Base-by-base conservation (phyloP, 2,888 invertebrate genomes). In the Ichneumoninae sp. region DNA sequence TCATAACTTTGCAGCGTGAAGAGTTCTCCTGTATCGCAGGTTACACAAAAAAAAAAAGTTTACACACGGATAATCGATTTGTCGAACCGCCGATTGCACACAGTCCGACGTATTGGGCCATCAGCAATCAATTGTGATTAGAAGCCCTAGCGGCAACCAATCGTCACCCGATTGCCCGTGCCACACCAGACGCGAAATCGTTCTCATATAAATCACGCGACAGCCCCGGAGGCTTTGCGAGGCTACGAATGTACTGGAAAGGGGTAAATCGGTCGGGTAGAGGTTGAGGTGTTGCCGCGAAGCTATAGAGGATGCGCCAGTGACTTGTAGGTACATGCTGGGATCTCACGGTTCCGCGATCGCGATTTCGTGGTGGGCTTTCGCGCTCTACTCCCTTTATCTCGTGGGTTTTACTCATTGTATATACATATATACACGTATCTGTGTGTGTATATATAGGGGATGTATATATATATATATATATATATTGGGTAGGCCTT, bases 181-280 rank as follows among this genome's bases (percentile, higher is more conserved):
- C 89, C 86, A 85, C 30, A 54, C 83, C 88, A 90, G 90, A 89
- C 89, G 88, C 88, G 91, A 91, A 91, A 92, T 92, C 91, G 90
- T 91, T 90, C 91, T 89, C 90, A 88, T 89, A 92, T 92, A 92
- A 92, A 93, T 92, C 93, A 92, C 88, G 79, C 87, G 91, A 88
- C 89, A 89, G 87, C 86, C 89, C 88, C 70, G 77, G 68, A 79
- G 83, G 80, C 86, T 85, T 81, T 78, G 69, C 78, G 6, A 70
- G 60, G 77, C 69, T 65, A 71, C 57, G 78, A 50, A 75, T 75
- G 79, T 81, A 76, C 80, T 81, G 87, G 86, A 85, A 88, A 78
- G 68, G 84, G 63, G 63, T 13, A 30, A 40, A 81, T 71, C 26
- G 73, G 70, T 50, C 36, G 75, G 54, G 26, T 22, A 73, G 81